Percentiles rank a stretch among this genome's conserved stretches.
phyloP scores from a whole-genome alignment of 1,140 invertebrate species.

The Zaprionus lachaisei region DNA sequence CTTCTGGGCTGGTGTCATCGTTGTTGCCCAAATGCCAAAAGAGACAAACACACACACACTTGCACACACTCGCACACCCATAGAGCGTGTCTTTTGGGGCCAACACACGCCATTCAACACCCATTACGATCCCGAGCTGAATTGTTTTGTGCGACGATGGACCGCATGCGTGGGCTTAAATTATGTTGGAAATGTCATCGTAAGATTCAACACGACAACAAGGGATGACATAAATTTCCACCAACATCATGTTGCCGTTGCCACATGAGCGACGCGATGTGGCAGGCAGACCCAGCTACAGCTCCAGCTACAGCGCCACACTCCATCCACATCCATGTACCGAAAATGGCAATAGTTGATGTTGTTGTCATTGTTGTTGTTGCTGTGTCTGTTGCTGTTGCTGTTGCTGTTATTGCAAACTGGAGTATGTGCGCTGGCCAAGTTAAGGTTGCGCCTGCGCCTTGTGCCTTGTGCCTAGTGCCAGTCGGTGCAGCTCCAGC shows the following conservation, averaged over 20 bases:
- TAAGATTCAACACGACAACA: slow-evolving; percentile 84
- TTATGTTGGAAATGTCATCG: slow-evolving; percentile 84
- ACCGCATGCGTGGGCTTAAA: slow-evolving; percentile 82
- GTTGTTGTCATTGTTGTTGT: slow-evolving; percentile 17
- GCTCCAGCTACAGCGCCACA: slow-evolving; percentile 42
- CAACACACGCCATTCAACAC: slow-evolving; percentile 64
- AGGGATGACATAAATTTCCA: slow-evolving; percentile 85
- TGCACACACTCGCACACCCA: neutral
- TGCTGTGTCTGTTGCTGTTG: slow-evolving; percentile 10
- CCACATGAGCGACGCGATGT: slow-evolving; percentile 63
- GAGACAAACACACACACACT: slow-evolving; percentile 23
- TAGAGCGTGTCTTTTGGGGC: slow-evolving; percentile 46
- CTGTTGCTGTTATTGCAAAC: slow-evolving; percentile 48
- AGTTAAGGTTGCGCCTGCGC: slow-evolving; percentile 43
- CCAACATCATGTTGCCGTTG: slow-evolving; percentile 77
- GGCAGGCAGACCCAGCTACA: slow-evolving; percentile 37
- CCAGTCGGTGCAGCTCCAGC: slow-evolving; percentile 44
- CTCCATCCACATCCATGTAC: slow-evolving; percentile 30
- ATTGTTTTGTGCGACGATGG: slow-evolving; percentile 44
- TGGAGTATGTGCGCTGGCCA: slow-evolving; percentile 68
- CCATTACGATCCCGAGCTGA: slow-evolving; percentile 59
- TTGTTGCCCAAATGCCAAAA: slow-evolving; percentile 70
- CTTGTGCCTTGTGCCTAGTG: slow-evolving; percentile 12
- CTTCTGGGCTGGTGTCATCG: slow-evolving; percentile 67
- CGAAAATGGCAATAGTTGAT: slow-evolving; percentile 66